phyloP scores from a whole-genome alignment of 2,888 invertebrate species.

The Ametastegia equiseti region DNA sequence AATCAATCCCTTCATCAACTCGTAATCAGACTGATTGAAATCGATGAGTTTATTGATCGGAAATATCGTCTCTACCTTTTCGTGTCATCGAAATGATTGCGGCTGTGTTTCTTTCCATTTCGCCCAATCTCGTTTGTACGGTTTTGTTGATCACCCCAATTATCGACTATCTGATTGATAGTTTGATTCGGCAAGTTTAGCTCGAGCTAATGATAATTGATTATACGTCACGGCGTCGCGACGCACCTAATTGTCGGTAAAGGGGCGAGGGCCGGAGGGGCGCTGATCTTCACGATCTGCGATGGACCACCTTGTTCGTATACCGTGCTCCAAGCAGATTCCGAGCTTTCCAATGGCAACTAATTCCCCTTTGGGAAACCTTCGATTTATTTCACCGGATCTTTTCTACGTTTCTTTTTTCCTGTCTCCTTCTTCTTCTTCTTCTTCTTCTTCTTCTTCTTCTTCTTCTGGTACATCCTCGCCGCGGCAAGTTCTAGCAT shows the following conservation, averaged over 20 bases:
- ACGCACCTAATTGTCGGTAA: conserved; percentile 34
- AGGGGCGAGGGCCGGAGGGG: background rate
- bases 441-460: background rate
- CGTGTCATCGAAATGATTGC: too few species aligned
- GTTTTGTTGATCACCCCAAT: background rate
- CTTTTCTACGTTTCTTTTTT: conserved; percentile 43
- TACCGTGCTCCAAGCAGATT: conserved; percentile 14
- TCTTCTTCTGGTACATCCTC: background rate
- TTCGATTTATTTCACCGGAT: conserved; percentile 43
- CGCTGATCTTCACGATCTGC: background rate
- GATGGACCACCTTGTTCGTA: background rate
- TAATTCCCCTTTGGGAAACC: conserved; percentile 34
- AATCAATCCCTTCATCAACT: too few species aligned
- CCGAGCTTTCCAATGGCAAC: conserved; percentile 34
- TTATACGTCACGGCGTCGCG: conserved; percentile 15
- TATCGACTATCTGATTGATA: background rate
- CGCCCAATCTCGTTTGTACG: background rate
- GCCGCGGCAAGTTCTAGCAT: conserved; percentile 54
- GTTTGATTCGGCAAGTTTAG: conserved; percentile 13
- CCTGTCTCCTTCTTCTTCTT: conserved; percentile 48
- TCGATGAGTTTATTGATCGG: too few species aligned
- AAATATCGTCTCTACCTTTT: too few species aligned
- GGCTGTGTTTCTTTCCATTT: too few species aligned
- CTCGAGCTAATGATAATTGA: conserved; percentile 27
- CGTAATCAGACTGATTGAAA: too few species aligned